Evolutionary conservation across 2,113 vertebrate species (phyloP).

Genomic region (Bagarius yarrelli): DNA sequence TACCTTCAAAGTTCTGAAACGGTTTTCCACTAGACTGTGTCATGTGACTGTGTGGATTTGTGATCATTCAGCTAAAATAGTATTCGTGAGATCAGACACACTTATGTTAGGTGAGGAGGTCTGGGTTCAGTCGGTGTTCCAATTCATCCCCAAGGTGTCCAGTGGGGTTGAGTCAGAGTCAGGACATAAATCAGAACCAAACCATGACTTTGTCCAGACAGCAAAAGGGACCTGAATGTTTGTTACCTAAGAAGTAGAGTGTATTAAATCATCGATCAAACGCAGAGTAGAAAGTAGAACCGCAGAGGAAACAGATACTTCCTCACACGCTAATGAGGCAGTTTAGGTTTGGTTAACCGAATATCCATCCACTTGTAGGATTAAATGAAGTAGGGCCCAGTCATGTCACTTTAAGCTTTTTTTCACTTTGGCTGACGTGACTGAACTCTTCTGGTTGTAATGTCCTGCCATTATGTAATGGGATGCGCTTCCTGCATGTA

Average conservation of each 20-base stretch:
- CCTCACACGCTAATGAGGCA: neutral
- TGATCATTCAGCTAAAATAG: no score
- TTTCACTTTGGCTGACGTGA: neutral
- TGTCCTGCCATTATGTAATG: neutral
- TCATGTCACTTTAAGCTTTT: neutral
- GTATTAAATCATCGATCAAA: neutral
- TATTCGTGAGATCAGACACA: no score
- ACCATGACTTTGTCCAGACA: no score
- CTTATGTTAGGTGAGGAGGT: no score
- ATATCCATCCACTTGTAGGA: neutral
- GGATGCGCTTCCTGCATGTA: neutral
- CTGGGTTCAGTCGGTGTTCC: no score
- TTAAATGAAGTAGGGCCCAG: neutral
- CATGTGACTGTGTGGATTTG: no score
- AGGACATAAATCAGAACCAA: no score
- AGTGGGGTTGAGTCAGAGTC: no score
- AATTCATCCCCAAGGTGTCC: no score
- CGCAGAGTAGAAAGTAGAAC: neutral
- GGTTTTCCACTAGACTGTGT: no score
- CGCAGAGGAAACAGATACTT: neutral
- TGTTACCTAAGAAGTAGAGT: no score
- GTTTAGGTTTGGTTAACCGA: neutral
- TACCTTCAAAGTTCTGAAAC: no score
- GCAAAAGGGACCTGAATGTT: accelerated
- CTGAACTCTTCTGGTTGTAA: neutral